Evolutionary conservation across 2,888 invertebrate species (phyloP).

Genomic region (Julus scandinavius): DNA sequence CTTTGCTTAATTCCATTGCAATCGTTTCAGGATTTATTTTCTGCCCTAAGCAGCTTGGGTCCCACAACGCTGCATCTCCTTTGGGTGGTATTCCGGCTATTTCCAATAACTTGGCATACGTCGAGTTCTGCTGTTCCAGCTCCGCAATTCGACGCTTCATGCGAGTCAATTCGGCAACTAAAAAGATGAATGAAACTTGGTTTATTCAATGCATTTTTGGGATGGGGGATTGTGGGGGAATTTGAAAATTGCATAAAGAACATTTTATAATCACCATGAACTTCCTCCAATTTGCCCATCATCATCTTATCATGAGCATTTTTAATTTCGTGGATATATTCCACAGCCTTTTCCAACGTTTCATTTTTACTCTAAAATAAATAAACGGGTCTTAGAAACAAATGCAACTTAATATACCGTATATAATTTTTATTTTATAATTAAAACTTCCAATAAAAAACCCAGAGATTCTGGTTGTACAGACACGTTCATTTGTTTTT

Average conservation of each 20-base stretch:
- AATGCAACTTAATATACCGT: no score
- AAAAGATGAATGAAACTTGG: constrained; percentile 55
- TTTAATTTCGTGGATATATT: constrained; percentile 63
- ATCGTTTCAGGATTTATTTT: constrained; percentile 39
- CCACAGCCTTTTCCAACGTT: constrained; percentile 64
- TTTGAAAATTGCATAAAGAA: background rate
- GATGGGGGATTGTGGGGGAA: no score
- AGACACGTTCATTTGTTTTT: no score
- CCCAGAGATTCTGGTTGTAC: background rate
- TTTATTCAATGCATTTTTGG: background rate
- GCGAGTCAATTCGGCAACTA: constrained; percentile 62
- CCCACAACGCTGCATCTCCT: constrained; percentile 57
- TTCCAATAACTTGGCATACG: constrained; percentile 62
- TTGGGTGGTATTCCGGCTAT: constrained; percentile 62
- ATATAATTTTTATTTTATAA: no score
- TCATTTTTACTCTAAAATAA: constrained; percentile 60
- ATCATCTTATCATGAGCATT: constrained; percentile 62
- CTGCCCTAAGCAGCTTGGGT: background rate
- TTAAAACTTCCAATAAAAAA: background rate
- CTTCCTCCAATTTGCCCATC: constrained; percentile 59
- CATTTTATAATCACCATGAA: constrained; percentile 59
- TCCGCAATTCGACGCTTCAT: constrained; percentile 62
- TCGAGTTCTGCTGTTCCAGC: constrained; percentile 62
- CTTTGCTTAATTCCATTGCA: background rate
- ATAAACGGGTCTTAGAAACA: background rate